Evolutionary conservation across 2,888 invertebrate species (phyloP).

Genomic region (Peribatodes rhomboidaria): DNA sequence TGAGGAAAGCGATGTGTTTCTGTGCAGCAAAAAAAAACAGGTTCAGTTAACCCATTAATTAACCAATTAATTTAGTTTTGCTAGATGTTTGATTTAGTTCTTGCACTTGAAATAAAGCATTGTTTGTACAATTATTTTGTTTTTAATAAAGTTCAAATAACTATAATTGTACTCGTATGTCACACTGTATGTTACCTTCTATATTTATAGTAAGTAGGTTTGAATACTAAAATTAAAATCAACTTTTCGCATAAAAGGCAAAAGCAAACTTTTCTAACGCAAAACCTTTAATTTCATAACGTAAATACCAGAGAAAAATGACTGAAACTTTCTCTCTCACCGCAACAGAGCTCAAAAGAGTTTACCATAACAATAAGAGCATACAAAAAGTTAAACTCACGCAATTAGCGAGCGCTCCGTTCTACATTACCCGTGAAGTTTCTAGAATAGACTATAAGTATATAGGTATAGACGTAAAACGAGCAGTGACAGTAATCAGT

Average conservation of each 20-base stretch:
- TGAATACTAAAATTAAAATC: not conserved
- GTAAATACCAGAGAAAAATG: slow-evolving; percentile 42
- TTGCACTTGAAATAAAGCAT: too few relatives aligned
- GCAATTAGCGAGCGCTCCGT: slow-evolving; percentile 71
- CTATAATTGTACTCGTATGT: too few relatives aligned
- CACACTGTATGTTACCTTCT: too few relatives aligned
- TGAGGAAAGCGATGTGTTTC: slow-evolving; percentile 12
- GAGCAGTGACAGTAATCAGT: slow-evolving; percentile 74
- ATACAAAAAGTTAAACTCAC: slow-evolving; percentile 65
- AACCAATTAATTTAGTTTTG: too few relatives aligned
- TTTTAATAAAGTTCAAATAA: too few relatives aligned
- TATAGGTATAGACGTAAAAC: slow-evolving; percentile 51
- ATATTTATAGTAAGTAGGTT: too few relatives aligned
- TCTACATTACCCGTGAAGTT: slow-evolving; percentile 68
- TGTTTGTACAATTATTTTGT: too few relatives aligned
- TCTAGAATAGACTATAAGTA: slow-evolving; percentile 54
- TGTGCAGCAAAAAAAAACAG: slow-evolving; percentile 18
- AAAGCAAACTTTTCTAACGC: slow-evolving; percentile 8
- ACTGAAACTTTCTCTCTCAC: slow-evolving; percentile 48
- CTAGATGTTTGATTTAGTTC: too few relatives aligned
- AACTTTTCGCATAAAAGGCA: not conserved
- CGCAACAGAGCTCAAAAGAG: slow-evolving; percentile 54
- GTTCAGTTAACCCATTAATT: too few relatives aligned
- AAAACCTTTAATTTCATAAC: slow-evolving; percentile 40
- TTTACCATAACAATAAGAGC: slow-evolving; percentile 60